These are phyloP conservation scores for Idaea dimidiata DNA, from an alignment of 2,888 invertebrate genomes.

Conservation along the genomic window DNA sequence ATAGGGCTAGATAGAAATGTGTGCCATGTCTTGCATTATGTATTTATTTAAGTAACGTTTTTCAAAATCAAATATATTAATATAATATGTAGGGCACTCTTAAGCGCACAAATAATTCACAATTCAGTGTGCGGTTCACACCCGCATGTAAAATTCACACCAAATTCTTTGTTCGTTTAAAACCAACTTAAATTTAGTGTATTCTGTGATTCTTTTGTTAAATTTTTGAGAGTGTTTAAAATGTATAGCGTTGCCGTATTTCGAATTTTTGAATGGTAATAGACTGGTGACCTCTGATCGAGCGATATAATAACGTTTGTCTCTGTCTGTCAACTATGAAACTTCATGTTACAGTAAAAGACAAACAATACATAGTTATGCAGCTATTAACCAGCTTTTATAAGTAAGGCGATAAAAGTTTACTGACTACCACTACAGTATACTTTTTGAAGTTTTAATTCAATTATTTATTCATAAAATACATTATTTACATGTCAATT, in stretches of 20 bases:
- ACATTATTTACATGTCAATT: too few relatives aligned
- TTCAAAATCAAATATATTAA: too few relatives aligned
- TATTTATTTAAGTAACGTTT: too few relatives aligned
- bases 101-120: background rate
- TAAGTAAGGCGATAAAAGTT: too few relatives aligned
- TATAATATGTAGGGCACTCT: background rate
- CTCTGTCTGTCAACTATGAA: background rate
- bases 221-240: background rate
- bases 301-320: background rate
- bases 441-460: too few relatives aligned
- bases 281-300: background rate
- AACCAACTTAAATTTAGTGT: background rate
- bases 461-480: too few relatives aligned
- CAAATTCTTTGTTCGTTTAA: background rate
- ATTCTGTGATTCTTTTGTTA: background rate
- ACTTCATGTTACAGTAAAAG: too few relatives aligned
- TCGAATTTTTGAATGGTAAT: background rate
- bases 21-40: too few relatives aligned
- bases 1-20: too few relatives aligned
- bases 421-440: too few relatives aligned
- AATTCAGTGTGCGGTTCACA: background rate
- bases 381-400: too few relatives aligned
- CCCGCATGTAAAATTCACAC: background rate
- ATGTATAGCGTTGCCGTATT: slow-evolving; percentile 7
- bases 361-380: too few relatives aligned